These are phyloP conservation scores for Xanthorhoe spadicearia DNA, from an alignment of 2,888 invertebrate species.

Conservation along the genomic window DNA sequence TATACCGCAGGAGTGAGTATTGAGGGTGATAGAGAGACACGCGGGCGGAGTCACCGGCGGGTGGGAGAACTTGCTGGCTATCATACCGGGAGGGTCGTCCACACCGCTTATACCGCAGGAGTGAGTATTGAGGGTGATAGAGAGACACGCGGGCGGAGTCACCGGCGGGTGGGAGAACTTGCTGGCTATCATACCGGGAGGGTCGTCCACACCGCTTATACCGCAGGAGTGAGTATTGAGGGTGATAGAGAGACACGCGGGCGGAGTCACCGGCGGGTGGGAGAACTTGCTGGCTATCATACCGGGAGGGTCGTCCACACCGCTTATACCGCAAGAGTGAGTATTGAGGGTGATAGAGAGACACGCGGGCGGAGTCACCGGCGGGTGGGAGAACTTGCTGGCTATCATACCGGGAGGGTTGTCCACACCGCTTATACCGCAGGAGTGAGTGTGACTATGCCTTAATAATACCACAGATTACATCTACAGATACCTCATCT, in stretches of 20 bases:
- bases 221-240: conserved; percentile 95
- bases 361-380: conserved; percentile 98
- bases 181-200: conserved; percentile 98
- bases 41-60: conserved; percentile 98
- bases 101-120: conserved; percentile 98
- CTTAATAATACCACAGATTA: too few relatives aligned
- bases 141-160: conserved; percentile 98
- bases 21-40: conserved; percentile 98
- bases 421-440: conserved; percentile 98
- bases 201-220: conserved; percentile 98
- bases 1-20: conserved; percentile 95
- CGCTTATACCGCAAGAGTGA: conserved; percentile 96
- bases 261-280: conserved; percentile 99
- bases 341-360: conserved; percentile 96
- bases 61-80: conserved; percentile 98
- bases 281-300: conserved; percentile 98
- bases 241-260: conserved; percentile 98
- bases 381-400: conserved; percentile 99
- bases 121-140: conserved; percentile 95
- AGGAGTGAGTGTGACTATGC: conserved; percentile 91
- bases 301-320: conserved; percentile 99
- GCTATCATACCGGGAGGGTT: conserved; percentile 99
- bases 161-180: conserved; percentile 99
- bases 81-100: conserved; percentile 99
- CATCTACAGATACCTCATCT: too few relatives aligned